Conservation (phyloP, 2,888 invertebrate species). For the Sphinx pinastri region DNA sequence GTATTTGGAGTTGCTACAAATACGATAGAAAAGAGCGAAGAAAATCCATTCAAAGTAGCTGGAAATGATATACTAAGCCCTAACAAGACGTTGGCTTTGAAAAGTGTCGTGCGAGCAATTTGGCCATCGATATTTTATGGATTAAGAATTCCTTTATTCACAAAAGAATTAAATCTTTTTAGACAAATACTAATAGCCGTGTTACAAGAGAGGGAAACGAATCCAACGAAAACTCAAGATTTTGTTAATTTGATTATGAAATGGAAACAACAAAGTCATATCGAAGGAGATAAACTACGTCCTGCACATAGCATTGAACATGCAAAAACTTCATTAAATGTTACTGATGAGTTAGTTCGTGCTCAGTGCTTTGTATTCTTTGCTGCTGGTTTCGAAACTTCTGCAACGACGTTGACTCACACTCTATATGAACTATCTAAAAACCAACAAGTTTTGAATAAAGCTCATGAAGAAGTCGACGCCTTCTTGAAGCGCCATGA, state of each 20-base stretch:
- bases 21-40: conserved; percentile 29
- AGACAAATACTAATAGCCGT: conserved; percentile 19
- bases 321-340: conserved; percentile 32
- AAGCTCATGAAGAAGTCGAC: conserved; percentile 48
- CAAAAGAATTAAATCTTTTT: conserved; percentile 25
- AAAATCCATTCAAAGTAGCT: conserved; percentile 27
- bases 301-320: neutral
- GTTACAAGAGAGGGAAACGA: conserved; percentile 29
- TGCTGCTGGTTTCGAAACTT: conserved; percentile 52
- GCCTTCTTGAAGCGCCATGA: conserved; percentile 40
- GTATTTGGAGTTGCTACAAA: conserved; percentile 31
- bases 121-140: conserved; percentile 34
- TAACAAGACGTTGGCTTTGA: conserved; percentile 15
- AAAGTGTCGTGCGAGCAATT: conserved; percentile 24
- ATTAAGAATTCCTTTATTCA: conserved; percentile 24
- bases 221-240: conserved; percentile 34
- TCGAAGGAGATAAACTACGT: conserved; percentile 36
- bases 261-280: conserved; percentile 33
- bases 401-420: conserved; percentile 43
- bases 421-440: conserved; percentile 50
- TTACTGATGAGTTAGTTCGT: conserved; percentile 64
- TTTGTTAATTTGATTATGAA: conserved; percentile 37
- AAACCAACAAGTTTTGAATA: conserved; percentile 37
- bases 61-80: conserved; percentile 14
- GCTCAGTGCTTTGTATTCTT: conserved; percentile 78